Evolutionary conservation across 1,140 invertebrate genomes (phyloP).

Genomic region (Saxidomus purpurata): DNA sequence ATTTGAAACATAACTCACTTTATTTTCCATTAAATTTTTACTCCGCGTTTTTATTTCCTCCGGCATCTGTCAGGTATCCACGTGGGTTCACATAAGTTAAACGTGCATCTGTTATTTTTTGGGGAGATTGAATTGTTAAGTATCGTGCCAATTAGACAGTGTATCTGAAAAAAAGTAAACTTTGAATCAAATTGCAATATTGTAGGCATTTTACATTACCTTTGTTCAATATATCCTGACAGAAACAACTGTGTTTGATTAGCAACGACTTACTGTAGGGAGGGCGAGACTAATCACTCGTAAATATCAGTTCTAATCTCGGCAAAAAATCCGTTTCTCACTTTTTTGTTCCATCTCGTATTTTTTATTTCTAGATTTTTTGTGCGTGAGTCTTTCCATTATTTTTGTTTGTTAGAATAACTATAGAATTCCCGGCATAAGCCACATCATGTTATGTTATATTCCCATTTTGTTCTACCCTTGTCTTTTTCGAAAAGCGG

Average conservation of each 20-base stretch:
- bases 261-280: not conserved
- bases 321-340: no score
- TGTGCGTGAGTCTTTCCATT: no score
- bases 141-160: not conserved
- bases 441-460: no score
- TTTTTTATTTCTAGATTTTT: no score
- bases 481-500: no score
- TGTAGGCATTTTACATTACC: not conserved
- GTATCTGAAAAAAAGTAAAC: not conserved
- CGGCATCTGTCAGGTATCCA: not conserved
- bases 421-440: no score
- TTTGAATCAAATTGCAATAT: not conserved
- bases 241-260: conserved; percentile 18
- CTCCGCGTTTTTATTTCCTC: not conserved
- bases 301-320: not conserved
- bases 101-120: not conserved
- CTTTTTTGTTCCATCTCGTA: no score
- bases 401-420: no score
- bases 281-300: not conserved
- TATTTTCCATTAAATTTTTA: not conserved
- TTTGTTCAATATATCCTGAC: not conserved
- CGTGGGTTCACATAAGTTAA: not conserved
- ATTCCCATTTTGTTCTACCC: no score
- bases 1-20: not conserved
- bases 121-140: not conserved